phyloP scores from a whole-genome alignment of 2,797 vertebrate genomes.

The Danio kyathit region DNA sequence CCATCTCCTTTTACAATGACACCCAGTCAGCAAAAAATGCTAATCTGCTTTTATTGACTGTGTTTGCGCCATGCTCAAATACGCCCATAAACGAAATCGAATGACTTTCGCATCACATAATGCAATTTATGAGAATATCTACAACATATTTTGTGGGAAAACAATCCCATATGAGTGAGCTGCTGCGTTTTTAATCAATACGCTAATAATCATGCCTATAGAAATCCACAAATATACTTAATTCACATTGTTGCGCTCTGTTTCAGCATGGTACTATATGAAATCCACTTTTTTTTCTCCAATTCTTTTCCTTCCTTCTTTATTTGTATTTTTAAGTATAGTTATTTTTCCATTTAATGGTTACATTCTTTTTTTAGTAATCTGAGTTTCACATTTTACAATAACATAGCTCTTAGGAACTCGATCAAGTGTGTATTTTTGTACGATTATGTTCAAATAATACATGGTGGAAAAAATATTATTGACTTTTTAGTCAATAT shows the following conservation, averaged over 20 bases:
- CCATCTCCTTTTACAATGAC: constrained; percentile 16
- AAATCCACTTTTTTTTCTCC: no score
- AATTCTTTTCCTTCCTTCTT: no score
- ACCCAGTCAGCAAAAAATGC: constrained; percentile 38
- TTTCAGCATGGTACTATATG: not conserved
- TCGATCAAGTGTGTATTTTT: no score
- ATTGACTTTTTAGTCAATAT: no score
- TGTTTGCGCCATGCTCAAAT: constrained; percentile 19
- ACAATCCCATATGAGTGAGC: constrained; percentile 16
- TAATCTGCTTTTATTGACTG: constrained; percentile 25
- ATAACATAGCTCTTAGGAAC: no score
- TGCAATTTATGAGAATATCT: constrained; percentile 26
- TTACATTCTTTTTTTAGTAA: no score
- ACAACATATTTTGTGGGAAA: constrained; percentile 10
- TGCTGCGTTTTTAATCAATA: constrained; percentile 27
- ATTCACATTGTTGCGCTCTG: not conserved
- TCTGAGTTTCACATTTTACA: no score
- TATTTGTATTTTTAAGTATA: no score
- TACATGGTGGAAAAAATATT: no score
- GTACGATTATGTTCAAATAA: no score
- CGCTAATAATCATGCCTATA: constrained; percentile 7
- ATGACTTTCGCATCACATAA: constrained; percentile 8
- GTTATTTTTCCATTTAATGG: no score
- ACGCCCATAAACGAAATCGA: constrained; percentile 16
- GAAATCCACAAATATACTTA: not conserved